phyloP scores from a whole-genome alignment of 1,140 invertebrate species.

The Hermatobates lingyangjiaoensis region DNA sequence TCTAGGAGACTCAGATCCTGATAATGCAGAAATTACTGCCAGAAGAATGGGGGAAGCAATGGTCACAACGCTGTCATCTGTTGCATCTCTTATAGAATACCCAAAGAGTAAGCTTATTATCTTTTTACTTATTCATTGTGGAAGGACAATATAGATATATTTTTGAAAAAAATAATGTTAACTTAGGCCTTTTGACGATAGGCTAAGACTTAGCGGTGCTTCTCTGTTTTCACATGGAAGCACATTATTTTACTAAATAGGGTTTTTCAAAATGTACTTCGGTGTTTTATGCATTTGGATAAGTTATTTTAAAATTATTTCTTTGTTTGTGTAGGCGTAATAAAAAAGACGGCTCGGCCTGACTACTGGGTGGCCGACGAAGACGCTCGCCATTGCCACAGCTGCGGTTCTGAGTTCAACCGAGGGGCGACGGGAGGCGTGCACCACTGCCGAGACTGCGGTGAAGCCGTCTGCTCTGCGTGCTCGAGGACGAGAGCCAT shows the following conservation, averaged over 20 bases:
- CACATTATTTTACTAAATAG: neutral
- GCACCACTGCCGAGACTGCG: conserved; percentile 62
- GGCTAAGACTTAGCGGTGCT: neutral
- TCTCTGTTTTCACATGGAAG: neutral
- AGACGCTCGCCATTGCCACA: conserved; percentile 39
- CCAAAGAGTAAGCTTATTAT: conserved; percentile 27
- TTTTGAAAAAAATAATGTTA: conserved; percentile 5
- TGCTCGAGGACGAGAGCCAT: conserved; percentile 40
- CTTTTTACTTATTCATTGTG: neutral
- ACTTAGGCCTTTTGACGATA: neutral
- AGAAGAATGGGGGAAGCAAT: conserved; percentile 43
- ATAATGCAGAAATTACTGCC: conserved; percentile 32
- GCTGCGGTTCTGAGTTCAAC: conserved; percentile 39
- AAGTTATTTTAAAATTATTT: neutral
- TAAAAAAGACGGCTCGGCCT: conserved; percentile 60
- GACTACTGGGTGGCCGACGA: conserved; percentile 64
- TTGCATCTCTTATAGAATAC: conserved; percentile 33
- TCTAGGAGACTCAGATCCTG: conserved; percentile 12
- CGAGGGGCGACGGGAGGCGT: conserved; percentile 25
- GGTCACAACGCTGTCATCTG: conserved; percentile 36
- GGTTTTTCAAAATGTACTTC: neutral
- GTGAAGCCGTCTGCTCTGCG: conserved; percentile 43
- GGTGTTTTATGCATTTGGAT: neutral
- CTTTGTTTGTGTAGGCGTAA: conserved; percentile 32
- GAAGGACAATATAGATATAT: neutral